These are phyloP conservation scores for Amphimallon solstitiale DNA, from an alignment of 2,888 invertebrate species.

Conservation along the genomic window DNA sequence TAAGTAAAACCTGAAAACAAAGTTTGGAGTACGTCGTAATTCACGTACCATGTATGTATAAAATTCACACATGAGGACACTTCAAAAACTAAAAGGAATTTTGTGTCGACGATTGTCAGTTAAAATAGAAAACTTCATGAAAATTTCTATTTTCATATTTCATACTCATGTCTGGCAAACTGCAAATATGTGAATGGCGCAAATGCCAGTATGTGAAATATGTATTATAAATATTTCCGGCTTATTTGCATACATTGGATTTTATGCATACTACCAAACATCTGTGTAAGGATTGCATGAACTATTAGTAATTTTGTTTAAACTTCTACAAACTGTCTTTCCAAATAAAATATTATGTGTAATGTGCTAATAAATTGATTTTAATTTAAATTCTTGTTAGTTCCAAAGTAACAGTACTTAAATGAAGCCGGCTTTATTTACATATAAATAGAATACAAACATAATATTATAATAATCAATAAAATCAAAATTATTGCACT, in stretches of 20 bases:
- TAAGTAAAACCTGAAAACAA: slow-evolving; percentile 1
- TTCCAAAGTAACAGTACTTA: too few species aligned
- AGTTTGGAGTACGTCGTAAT: slow-evolving; percentile 7
- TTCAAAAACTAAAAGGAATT: slow-evolving; percentile 28
- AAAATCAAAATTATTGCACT: too few species aligned
- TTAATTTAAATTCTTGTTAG: too few species aligned
- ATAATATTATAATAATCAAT: too few species aligned
- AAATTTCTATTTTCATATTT: slow-evolving; percentile 27
- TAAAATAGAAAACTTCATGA: slow-evolving; percentile 35
- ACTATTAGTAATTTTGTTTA: too few species aligned
- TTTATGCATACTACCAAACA: slow-evolving; percentile 22
- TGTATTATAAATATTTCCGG: slow-evolving; percentile 25
- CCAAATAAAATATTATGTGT: too few species aligned
- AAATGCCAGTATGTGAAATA: slow-evolving; percentile 31
- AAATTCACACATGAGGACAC: not conserved
- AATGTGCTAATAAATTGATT: too few species aligned
- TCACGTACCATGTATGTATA: slow-evolving; percentile 14
- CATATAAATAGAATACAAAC: too few species aligned
- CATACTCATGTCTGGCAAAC: slow-evolving; percentile 14
- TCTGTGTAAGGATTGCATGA: too few species aligned
- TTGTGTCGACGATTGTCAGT: slow-evolving; percentile 29
- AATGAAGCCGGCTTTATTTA: too few species aligned
- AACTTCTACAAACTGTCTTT: too few species aligned
- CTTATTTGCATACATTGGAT: slow-evolving; percentile 25
- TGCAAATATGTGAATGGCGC: slow-evolving; percentile 31